A percentile compares a stretch with the other conserved stretches of the same genome.
These are phyloP conservation scores for Pyrocephalus nanus DNA, from an alignment of 2,797 vertebrate genomes.

Conservation along the genomic window DNA sequence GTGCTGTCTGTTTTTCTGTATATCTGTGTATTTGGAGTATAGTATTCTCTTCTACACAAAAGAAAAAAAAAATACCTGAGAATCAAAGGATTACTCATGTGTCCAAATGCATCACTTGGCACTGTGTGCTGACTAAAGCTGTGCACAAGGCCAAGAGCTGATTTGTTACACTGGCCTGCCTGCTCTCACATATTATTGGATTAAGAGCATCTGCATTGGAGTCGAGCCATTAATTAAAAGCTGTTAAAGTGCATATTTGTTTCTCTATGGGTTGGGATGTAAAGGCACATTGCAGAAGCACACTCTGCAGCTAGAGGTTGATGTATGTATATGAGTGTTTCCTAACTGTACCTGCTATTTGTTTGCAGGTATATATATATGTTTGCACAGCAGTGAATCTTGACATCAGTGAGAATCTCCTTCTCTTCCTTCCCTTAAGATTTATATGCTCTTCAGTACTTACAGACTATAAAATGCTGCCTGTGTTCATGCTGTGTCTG, in stretches of 20 bases:
- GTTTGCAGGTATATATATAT: too few relatives aligned
- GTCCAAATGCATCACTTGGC: constrained; percentile 37
- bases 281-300: background rate
- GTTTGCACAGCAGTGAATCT: background rate
- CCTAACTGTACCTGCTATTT: background rate
- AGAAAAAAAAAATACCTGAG: background rate
- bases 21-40: constrained; percentile 38
- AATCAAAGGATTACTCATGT: constrained; percentile 52
- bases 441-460: background rate
- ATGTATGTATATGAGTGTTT: background rate
- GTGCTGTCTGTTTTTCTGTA: constrained; percentile 20
- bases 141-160: constrained; percentile 16
- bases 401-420: background rate
- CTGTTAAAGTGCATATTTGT: constrained; percentile 34
- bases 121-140: constrained; percentile 26
- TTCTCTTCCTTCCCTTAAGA: background rate
- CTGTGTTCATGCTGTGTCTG: background rate
- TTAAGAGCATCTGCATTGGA: constrained; percentile 57
- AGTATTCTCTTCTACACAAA: constrained; percentile 27
- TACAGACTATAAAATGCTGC: background rate
- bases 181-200: constrained; percentile 37
- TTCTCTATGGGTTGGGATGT: background rate
- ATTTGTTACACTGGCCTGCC: constrained; percentile 42
- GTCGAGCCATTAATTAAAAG: constrained; percentile 18
- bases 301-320: background rate